Percentiles rank a stretch among this genome's conserved stretches.
phyloP scores from a whole-genome alignment of 1,140 invertebrate species.

The Neoseiulus cucumeris region DNA sequence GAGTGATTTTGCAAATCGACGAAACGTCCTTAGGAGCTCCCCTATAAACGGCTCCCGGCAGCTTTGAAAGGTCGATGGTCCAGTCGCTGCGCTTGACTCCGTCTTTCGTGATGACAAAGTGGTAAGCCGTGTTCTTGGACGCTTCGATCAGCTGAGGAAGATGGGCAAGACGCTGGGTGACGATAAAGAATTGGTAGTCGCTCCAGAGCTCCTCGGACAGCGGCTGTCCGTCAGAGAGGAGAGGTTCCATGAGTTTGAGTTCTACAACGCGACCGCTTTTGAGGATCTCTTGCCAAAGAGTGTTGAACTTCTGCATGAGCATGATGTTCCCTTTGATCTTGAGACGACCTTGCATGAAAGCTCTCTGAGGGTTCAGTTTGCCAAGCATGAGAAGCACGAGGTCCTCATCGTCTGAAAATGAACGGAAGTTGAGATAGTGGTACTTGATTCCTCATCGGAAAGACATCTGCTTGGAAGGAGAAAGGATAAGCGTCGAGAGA shows the following conservation, averaged over 20 bases:
- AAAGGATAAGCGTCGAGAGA: no score
- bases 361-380: constrained; percentile 67
- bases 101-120: not conserved
- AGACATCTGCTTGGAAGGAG: no score
- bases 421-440: not conserved
- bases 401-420: constrained; percentile 21
- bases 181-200: not conserved
- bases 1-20: constrained; percentile 62
- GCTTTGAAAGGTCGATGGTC: constrained; percentile 67
- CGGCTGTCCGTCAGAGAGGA: constrained; percentile 16
- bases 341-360: constrained; percentile 75
- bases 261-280: constrained; percentile 25
- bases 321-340: constrained; percentile 83
- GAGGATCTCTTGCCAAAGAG: constrained; percentile 39
- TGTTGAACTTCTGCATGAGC: constrained; percentile 62
- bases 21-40: constrained; percentile 44
- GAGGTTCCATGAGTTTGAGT: constrained; percentile 19
- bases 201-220: not conserved
- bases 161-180: not conserved
- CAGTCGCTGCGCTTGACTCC: constrained; percentile 16
- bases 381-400: constrained; percentile 38
- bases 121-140: not conserved
- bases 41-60: constrained; percentile 42
- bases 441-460: no score
- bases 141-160: not conserved